A percentile compares a stretch with the other conserved stretches of the same genome.
phyloP scores from a whole-genome alignment of 2,888 invertebrate species.

The Eupithecia inturbata region DNA sequence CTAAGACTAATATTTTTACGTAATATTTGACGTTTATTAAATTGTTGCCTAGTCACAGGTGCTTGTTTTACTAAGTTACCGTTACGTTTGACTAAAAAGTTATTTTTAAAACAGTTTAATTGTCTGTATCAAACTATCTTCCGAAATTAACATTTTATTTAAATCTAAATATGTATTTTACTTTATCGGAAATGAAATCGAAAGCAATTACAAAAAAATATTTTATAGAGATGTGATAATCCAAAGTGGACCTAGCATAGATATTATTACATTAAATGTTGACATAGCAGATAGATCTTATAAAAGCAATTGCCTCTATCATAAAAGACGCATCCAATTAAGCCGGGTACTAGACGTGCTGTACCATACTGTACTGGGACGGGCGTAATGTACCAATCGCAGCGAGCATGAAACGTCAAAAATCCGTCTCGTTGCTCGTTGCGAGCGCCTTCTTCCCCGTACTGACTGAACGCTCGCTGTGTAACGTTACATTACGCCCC shows the following conservation, averaged over 20 bases:
- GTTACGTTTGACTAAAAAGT: neutral
- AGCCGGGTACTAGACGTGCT: too few species aligned
- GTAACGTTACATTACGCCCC: too few species aligned
- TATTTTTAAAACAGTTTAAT: neutral
- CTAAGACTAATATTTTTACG: slow-evolving; percentile 31
- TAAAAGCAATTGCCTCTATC: neutral
- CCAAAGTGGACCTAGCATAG: neutral
- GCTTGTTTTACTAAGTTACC: neutral
- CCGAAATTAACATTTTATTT: neutral
- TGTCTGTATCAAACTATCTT: neutral
- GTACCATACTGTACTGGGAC: too few species aligned
- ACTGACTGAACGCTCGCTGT: too few species aligned
- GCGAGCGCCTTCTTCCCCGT: too few species aligned
- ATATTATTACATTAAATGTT: neutral
- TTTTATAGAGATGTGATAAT: neutral
- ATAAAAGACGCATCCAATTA: neutral
- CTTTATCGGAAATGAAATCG: neutral
- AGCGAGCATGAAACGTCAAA: too few species aligned
- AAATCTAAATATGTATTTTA: neutral
- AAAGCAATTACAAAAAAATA: neutral
- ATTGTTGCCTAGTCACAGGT: slow-evolving; percentile 13
- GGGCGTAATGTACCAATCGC: too few species aligned
- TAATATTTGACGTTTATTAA: neutral
- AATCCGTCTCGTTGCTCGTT: too few species aligned
- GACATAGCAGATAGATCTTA: neutral